These are phyloP conservation scores for Eubasilissa regina DNA, from an alignment of 1,140 invertebrate genomes.

Conservation along the genomic window DNA sequence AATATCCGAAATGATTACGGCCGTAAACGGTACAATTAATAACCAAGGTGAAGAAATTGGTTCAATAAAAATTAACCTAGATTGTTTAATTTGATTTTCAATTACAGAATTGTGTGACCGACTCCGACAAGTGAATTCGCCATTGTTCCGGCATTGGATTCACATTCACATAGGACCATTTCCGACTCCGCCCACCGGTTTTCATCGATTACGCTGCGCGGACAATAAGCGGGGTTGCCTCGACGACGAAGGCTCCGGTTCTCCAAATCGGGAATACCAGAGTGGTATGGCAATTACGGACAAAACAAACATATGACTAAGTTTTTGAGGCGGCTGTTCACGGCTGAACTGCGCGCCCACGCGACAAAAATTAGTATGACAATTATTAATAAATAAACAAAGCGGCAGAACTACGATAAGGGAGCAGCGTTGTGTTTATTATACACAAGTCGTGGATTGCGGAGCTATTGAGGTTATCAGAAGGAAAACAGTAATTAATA, in stretches of 20 bases:
- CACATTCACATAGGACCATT: neutral
- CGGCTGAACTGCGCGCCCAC: too few relatives aligned
- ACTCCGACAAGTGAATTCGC: neutral
- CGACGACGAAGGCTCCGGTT: constrained; percentile 13
- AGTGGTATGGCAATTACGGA: neutral
- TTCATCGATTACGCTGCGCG: neutral
- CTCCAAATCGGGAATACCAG: neutral
- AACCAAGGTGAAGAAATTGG: constrained; percentile 20
- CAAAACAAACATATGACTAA: neutral
- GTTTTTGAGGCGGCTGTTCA: too few relatives aligned
- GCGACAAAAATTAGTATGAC: too few relatives aligned
- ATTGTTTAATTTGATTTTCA: constrained; percentile 12
- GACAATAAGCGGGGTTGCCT: constrained; percentile 1
- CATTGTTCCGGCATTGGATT: neutral
- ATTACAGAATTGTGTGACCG: neutral
- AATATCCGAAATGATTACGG: neutral
- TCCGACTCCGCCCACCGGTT: constrained; percentile 18
- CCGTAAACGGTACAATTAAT: constrained; percentile 7
- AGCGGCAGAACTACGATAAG: too few relatives aligned
- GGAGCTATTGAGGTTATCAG: too few relatives aligned
- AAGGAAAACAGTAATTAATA: too few relatives aligned
- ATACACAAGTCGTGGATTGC: too few relatives aligned
- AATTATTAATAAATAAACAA: too few relatives aligned
- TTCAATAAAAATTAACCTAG: constrained; percentile 29
- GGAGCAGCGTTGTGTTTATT: too few relatives aligned